phyloP scores from a whole-genome alignment of 2,113 vertebrate genomes.

The Anguilla japonica region DNA sequence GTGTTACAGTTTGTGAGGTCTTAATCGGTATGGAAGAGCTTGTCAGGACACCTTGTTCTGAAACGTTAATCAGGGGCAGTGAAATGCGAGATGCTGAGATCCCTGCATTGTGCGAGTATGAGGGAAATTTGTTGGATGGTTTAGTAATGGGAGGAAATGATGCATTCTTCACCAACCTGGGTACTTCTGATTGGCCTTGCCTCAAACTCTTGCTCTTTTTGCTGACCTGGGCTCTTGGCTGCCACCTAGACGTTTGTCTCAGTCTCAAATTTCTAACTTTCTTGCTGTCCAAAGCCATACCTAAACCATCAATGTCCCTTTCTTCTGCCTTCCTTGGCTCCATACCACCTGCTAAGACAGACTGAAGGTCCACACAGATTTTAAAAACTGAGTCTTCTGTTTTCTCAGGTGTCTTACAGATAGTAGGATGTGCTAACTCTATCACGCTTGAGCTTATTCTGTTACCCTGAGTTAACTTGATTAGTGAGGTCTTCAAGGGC shows the following conservation, averaged over 20 bases:
- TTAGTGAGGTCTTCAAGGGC: slow-evolving; percentile 24
- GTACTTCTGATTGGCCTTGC: background rate
- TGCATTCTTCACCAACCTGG: background rate
- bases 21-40: background rate
- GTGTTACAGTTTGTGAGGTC: background rate
- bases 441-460: background rate
- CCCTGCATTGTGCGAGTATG: background rate
- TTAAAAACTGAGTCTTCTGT: slow-evolving; percentile 32
- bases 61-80: slow-evolving; percentile 26
- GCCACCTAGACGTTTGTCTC: background rate
- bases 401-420: slow-evolving; percentile 23
- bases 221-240: background rate
- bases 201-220: background rate
- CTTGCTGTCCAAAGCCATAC: slow-evolving; percentile 16
- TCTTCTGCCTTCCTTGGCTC: slow-evolving; percentile 5
- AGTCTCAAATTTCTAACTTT: too few species aligned
- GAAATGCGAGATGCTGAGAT: background rate
- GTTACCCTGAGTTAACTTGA: slow-evolving; percentile 37
- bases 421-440: background rate
- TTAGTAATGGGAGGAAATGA: slow-evolving; percentile 23
- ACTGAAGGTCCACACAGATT: slow-evolving; percentile 54
- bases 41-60: slow-evolving; percentile 17
- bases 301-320: background rate
- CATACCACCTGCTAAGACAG: slow-evolving; percentile 47
- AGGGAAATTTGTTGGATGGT: background rate